Conservation (phyloP, 1,140 invertebrate genomes). For the Bombyx mandarina region DNA sequence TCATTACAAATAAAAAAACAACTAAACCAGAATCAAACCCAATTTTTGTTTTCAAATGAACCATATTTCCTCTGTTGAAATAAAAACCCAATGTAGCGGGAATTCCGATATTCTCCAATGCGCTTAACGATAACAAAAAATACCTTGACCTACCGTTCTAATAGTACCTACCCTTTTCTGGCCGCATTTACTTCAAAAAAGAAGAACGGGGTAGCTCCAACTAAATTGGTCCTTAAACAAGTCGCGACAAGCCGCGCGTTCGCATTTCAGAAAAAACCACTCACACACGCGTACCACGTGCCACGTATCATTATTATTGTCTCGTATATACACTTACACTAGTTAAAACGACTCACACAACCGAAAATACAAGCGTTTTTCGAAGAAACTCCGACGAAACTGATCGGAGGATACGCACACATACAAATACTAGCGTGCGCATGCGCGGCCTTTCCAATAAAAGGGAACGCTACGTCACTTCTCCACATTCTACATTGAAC, state of each 20-base stretch:
- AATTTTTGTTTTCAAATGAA: not conserved
- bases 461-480: conserved; percentile 17
- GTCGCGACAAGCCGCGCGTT: conserved; percentile 12
- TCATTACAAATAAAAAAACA: conserved; percentile 1
- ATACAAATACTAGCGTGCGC: conserved; percentile 21
- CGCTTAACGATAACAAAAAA: conserved; percentile 9
- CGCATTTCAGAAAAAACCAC: conserved; percentile 8
- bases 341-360: conserved; percentile 10
- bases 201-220: conserved; percentile 3
- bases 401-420: conserved; percentile 36
- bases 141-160: not conserved
- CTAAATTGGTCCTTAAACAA: conserved; percentile 8
- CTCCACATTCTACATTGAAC: conserved; percentile 31
- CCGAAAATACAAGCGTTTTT: conserved; percentile 25
- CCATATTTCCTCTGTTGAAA: not conserved
- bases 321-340: conserved; percentile 1
- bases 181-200: not conserved
- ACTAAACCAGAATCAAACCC: not conserved
- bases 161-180: not conserved
- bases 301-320: conserved; percentile 1
- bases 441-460: conserved; percentile 32
- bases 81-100: conserved; percentile 17
- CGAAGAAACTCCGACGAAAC: conserved; percentile 38
- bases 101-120: conserved; percentile 10
- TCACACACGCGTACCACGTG: conserved; percentile 9